Conservation (phyloP, 2,888 invertebrate species). For the Mythimna vitellina region DNA sequence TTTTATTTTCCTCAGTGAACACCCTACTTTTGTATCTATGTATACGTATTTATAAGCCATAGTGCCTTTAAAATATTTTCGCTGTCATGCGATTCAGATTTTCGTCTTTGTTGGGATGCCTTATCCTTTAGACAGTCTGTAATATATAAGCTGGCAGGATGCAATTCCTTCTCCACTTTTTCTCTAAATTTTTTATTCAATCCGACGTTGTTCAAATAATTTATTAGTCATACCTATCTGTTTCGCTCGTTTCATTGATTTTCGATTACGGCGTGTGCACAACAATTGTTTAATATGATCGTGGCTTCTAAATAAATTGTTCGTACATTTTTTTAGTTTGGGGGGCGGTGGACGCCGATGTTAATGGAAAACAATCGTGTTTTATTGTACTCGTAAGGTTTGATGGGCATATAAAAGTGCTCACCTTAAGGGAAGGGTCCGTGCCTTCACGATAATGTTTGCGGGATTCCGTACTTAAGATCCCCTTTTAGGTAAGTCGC, state of each 20-base stretch:
- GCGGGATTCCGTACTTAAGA: constrained; percentile 85
- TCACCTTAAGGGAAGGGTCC: constrained; percentile 87
- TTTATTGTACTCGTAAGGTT: constrained; percentile 89
- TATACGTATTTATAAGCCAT: constrained; percentile 41
- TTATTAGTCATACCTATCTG: constrained; percentile 36
- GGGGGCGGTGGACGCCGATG: constrained; percentile 74
- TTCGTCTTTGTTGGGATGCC: constrained; percentile 44
- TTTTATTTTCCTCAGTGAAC: constrained; percentile 69
- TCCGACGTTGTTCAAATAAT: constrained; percentile 37
- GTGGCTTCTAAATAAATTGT: constrained; percentile 59
- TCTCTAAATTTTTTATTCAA: constrained; percentile 40
- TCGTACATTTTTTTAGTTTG: constrained; percentile 61
- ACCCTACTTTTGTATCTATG: constrained; percentile 51
- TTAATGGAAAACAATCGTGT: constrained; percentile 90
- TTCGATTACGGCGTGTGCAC: constrained; percentile 45
- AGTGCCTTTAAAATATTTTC: constrained; percentile 56
- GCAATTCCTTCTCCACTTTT: constrained; percentile 28
- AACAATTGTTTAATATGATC: constrained; percentile 57
- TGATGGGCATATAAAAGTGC: constrained; percentile 88
- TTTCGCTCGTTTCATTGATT: constrained; percentile 48
- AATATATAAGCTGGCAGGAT: constrained; percentile 47
- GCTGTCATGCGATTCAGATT: constrained; percentile 46
- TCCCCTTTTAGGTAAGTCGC: constrained; percentile 83
- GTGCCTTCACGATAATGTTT: constrained; percentile 85
- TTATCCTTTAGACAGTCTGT: constrained; percentile 33